A percentile compares a stretch with the other conserved stretches of the same genome.
phyloP scores from a whole-genome alignment of 2,888 invertebrate species.

The Oligia latruncula region DNA sequence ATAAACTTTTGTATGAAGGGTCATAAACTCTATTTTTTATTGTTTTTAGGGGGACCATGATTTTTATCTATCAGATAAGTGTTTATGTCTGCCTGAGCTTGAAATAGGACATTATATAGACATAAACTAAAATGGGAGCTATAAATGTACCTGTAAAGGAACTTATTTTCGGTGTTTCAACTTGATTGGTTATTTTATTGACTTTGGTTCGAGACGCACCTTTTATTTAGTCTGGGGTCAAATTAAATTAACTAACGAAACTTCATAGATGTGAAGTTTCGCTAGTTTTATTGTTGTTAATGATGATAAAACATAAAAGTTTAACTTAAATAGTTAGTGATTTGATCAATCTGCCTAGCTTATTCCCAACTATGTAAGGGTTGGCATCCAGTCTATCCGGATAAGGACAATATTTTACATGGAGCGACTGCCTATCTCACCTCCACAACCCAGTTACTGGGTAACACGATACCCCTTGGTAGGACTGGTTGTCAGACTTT shows the following conservation, averaged over 20 bases:
- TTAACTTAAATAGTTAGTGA: background rate
- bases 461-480: background rate
- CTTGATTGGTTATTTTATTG: slow-evolving; percentile 11
- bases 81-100: slow-evolving; percentile 23
- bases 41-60: slow-evolving; percentile 37
- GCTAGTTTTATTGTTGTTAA: too few relatives aligned
- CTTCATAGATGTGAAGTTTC: background rate
- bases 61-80: slow-evolving; percentile 50
- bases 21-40: slow-evolving; percentile 56
- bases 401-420: background rate
- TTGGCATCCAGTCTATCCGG: background rate
- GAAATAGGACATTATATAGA: slow-evolving; percentile 18
- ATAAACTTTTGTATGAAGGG: slow-evolving; percentile 55
- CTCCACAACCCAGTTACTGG: background rate
- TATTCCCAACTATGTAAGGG: background rate
- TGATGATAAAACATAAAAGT: background rate
- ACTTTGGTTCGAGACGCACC: background rate
- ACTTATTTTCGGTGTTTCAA: background rate
- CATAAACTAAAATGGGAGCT: slow-evolving; percentile 18
- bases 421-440: background rate
- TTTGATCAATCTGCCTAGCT: background rate
- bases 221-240: background rate
- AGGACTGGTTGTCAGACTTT: background rate
- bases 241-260: background rate
- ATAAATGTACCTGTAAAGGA: slow-evolving; percentile 18